Evolutionary conservation across 2,113 vertebrate genomes (phyloP).

Genomic region (Uria aalge): DNA sequence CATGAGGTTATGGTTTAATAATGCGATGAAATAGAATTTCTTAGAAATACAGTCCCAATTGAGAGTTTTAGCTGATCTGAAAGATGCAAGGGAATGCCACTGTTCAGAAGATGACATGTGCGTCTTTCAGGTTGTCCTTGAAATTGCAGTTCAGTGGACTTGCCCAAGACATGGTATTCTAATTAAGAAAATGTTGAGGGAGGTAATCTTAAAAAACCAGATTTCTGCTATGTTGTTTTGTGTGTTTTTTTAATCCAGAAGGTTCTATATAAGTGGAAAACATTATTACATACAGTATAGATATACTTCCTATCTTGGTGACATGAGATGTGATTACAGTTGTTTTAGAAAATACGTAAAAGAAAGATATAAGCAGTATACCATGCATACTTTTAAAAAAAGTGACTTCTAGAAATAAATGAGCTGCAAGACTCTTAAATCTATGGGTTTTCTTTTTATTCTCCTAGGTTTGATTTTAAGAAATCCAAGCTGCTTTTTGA

Average conservation of each 20-base stretch:
- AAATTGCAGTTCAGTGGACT: neutral
- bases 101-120: neutral
- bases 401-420: neutral
- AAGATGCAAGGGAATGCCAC: neutral
- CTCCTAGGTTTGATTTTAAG: constrained; percentile 93
- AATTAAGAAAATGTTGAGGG: neutral
- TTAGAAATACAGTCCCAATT: neutral
- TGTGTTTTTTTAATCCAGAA: neutral
- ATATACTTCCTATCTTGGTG: neutral
- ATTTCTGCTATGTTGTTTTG: neutral
- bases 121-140: neutral
- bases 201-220: neutral
- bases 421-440: neutral
- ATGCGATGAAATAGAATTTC: neutral
- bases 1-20: neutral
- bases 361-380: neutral
- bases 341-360: neutral
- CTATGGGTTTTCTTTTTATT: neutral
- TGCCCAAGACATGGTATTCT: neutral
- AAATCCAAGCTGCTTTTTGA: constrained; percentile 97
- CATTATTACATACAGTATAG: neutral
- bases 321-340: neutral
- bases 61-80: neutral
- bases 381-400: neutral
- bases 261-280: neutral